Percentiles rank a stretch among this genome's conserved stretches.
These are phyloP conservation scores for Caenorhabditis parvicauda DNA, from an alignment of 2,888 invertebrate genomes.

Conservation along the genomic window DNA sequence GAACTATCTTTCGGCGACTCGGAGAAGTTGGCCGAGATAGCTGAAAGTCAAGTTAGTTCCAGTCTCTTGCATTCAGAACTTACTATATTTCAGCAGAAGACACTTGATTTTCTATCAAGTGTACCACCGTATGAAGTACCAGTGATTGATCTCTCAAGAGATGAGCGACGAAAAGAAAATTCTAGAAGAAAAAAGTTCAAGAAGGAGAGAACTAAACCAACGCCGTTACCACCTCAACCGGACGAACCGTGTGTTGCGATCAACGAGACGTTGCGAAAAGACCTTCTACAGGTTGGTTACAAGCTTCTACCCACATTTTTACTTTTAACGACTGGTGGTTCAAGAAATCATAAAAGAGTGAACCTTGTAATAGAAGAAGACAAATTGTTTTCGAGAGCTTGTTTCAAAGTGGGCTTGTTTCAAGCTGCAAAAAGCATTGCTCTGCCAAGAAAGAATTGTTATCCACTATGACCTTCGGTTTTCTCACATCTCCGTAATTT, in stretches of 20 bases:
- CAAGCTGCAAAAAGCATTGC: too few species aligned
- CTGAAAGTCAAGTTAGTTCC: constrained; percentile 32
- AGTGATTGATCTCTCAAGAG: not conserved
- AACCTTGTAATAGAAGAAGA: not conserved
- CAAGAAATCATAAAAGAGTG: not conserved
- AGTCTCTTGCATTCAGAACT: not conserved
- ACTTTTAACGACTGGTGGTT: too few species aligned
- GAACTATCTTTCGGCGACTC: constrained; percentile 51
- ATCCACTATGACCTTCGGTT: too few species aligned
- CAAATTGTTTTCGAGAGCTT: too few species aligned
- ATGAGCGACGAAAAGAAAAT: constrained; percentile 16
- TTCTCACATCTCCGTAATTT: too few species aligned
- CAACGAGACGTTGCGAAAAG: constrained; percentile 47
- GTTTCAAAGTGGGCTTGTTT: too few species aligned
- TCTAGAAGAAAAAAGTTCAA: constrained; percentile 27
- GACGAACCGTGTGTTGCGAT: constrained; percentile 37
- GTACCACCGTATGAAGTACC: not conserved
- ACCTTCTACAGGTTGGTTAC: constrained; percentile 44
- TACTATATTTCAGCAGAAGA: constrained; percentile 7
- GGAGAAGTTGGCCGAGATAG: constrained; percentile 44
- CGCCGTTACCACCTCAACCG: too few species aligned
- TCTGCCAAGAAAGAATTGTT: too few species aligned
- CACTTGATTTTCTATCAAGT: constrained; percentile 8
- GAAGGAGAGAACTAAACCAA: constrained; percentile 14
- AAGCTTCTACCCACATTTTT: too few species aligned